Conservation (phyloP, 2,888 invertebrate species). For the Agrotis segetum region DNA sequence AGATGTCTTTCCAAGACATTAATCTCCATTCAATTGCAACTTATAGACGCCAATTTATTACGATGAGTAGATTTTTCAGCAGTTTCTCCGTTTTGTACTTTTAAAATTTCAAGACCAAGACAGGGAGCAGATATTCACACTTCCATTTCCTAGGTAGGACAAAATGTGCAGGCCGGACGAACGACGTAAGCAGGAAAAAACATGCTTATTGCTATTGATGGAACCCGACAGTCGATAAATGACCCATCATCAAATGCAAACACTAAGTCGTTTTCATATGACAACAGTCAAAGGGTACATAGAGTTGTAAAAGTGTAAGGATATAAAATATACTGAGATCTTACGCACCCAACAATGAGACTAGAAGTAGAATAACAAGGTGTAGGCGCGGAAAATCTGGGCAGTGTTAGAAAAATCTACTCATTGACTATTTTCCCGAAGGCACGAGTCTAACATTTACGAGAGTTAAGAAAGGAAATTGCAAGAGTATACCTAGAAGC, state of each 20-base stretch:
- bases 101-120: conserved; percentile 52
- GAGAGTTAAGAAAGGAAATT: conserved; percentile 26
- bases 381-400: conserved; percentile 35
- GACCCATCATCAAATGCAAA: conserved; percentile 38
- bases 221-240: conserved; percentile 37
- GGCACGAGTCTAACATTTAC: conserved; percentile 39
- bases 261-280: conserved; percentile 30
- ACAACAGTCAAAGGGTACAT: conserved; percentile 27
- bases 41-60: conserved; percentile 48
- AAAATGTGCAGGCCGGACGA: conserved; percentile 56
- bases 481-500: conserved; percentile 48
- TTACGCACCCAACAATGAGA: conserved; percentile 32
- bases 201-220: conserved; percentile 56
- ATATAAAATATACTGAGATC: conserved; percentile 32
- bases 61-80: conserved; percentile 73
- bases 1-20: conserved; percentile 53
- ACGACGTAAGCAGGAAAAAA: conserved; percentile 55
- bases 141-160: conserved; percentile 53
- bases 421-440: conserved; percentile 59
- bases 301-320: conserved; percentile 26
- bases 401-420: conserved; percentile 70
- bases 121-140: conserved; percentile 48
- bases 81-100: conserved; percentile 39
- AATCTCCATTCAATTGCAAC: conserved; percentile 42
- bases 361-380: conserved; percentile 40